Conservation (phyloP, 2,113 vertebrate species). For the Arvicanthis niloticus region DNA sequence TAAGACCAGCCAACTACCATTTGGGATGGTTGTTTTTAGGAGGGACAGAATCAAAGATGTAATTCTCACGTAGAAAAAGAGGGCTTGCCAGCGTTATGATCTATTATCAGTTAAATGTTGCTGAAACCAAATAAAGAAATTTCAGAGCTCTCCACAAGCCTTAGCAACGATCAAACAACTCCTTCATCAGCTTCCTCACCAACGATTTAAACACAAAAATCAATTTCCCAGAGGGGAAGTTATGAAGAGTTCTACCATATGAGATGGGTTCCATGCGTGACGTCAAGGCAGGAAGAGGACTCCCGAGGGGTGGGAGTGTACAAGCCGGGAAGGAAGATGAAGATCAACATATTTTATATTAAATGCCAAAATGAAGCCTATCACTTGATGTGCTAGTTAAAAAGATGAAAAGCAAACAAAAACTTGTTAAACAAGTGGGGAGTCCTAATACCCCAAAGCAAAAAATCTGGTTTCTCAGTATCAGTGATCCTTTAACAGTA, state of each 20-base stretch:
- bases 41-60: not conserved
- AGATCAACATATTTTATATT: not conserved
- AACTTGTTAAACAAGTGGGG: not conserved
- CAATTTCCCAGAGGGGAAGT: not conserved
- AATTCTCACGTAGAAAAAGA: not conserved
- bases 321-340: no score
- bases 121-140: not conserved
- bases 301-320: not conserved
- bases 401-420: not conserved
- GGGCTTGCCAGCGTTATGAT: not conserved
- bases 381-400: not conserved
- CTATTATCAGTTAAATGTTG: not conserved
- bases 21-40: not conserved
- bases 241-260: not conserved
- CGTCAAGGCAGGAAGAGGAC: not conserved
- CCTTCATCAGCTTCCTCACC: not conserved
- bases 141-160: not conserved
- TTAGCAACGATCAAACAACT: not conserved
- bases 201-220: not conserved
- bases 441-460: not conserved
- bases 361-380: not conserved
- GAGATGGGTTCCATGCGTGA: not conserved
- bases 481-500: not conserved
- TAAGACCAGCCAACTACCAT: not conserved
- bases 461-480: not conserved